A percentile compares a stretch with the other conserved stretches of the same genome.
phyloP scores from a whole-genome alignment of 1,140 invertebrate species.

The Leucophenga varia region DNA sequence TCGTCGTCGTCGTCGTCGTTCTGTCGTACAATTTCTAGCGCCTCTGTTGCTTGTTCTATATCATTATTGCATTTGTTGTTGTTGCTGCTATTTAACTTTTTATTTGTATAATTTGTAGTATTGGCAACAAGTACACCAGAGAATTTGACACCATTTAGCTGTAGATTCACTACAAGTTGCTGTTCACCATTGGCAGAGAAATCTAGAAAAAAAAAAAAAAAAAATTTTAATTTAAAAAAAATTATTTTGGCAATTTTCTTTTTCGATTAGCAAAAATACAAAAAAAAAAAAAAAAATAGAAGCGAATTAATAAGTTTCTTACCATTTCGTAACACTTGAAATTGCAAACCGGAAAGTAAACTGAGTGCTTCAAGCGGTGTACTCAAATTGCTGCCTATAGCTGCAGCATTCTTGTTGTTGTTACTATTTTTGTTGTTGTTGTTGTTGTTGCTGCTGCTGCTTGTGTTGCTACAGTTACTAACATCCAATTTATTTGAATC shows the following conservation, averaged over 20 bases:
- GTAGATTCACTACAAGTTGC: slow-evolving; percentile 92
- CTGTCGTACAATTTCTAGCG: no score
- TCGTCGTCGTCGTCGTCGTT: no score
- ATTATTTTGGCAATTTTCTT: no score
- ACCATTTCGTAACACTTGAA: slow-evolving; percentile 89
- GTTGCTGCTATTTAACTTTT: slow-evolving; percentile 31
- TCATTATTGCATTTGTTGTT: background rate
- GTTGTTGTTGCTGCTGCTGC: slow-evolving; percentile 13
- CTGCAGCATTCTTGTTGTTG: slow-evolving; percentile 10
- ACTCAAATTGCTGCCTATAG: slow-evolving; percentile 22
- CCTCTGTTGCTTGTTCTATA: no score
- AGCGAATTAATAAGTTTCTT: slow-evolving; percentile 52
- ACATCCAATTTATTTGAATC: no score
- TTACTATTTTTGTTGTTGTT: slow-evolving; percentile 17
- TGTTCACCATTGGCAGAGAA: slow-evolving; percentile 68
- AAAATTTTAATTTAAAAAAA: background rate
- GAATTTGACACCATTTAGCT: slow-evolving; percentile 91
- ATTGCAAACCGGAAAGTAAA: slow-evolving; percentile 68
- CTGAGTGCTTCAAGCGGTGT: slow-evolving; percentile 35
- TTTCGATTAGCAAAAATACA: no score
- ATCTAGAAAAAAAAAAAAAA: background rate
- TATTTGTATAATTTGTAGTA: no score
- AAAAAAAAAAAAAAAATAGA: background rate
- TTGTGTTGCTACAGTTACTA: slow-evolving; percentile 45
- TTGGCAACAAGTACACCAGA: slow-evolving; percentile 85